Evolutionary conservation across 2,113 vertebrate species (phyloP), one percentile per base, ranked within the genome.

Genomic region (Thamnophis sirtalis): DNA sequence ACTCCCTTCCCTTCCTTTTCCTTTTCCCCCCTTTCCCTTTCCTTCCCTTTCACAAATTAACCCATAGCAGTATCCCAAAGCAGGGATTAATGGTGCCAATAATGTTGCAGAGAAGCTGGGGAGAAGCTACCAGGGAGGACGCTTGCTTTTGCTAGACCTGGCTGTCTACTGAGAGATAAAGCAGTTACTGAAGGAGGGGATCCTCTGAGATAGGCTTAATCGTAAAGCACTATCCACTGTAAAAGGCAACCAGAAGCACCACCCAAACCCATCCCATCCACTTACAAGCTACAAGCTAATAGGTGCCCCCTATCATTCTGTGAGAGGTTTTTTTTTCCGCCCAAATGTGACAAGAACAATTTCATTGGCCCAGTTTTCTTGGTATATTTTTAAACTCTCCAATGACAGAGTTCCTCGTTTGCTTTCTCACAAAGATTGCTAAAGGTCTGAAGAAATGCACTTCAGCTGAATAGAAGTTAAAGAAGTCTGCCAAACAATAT

Each of bases 141-240:
- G 3, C 58, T 1, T 2, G 9, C 17, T n/a, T 9, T 2, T 8
- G 24, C 5, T 2, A 0, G 63, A 55, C 26, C 55, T 51, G 28
- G 9, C 53, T 33, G 38, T 56, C 54, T 26, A 26, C 50, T 80
- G 68, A 55, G 28, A 0, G 54, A 87, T 68, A 92, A 51, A 0
- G 1, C 24, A 10, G 63, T 84, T 43, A 0, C 0, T 1, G 2
- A 33, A 15, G 1, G 73, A 26, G 73, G 91, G 73, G 2, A 48
- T n/a, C 33, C 38, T 48, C 50, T 56, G 15, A 89, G 93, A 93
- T 91, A 93, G 33, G 55, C 24, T 73, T 93, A 93, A 93, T 91
- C 90, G 4, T 24, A 49, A 86, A 80, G 50, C 50, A 33, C 26
- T 80, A 26, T 53, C 33, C 11, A 8, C 86, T 15, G 7, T 22